Evolutionary conservation across 2,888 invertebrate genomes (phyloP), one percentile per base, ranked within the genome.

Genomic region (Tholera decimalis): DNA sequence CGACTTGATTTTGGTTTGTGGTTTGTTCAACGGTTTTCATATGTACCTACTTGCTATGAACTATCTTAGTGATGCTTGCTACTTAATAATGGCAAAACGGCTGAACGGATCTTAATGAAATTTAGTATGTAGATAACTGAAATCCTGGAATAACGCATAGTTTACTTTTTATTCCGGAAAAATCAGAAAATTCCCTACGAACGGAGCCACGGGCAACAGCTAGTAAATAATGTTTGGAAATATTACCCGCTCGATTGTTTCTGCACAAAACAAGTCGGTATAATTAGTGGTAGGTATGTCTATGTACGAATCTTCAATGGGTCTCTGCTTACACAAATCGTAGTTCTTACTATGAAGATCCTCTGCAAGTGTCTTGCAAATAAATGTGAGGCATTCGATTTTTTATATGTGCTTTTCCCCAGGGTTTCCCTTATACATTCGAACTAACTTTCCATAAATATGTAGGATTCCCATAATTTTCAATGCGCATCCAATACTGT

Each of bases 381-480:
- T 58, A 54, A 66, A 66, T 39, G 9, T 26, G 22, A 46, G 13
- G 20, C 18, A 30, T 65, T 66, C 7, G 41, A 24, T 37, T 49
- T 63, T 50, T 57, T 51, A 44, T 49, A n/a, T 2, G 33, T 20
- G 22, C 28, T 9, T 49, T 53, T 37, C 47, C 49, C 37, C 28
- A 28, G 20, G 15, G 46, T 26, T 35, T 15, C 30, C 49, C 18
- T 24, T 18, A 28, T 67, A 74, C 50, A 73, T 53, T 49, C 35
- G 43, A 54, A 54, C 53, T 24, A 37, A 73, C 37, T 72, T 41
- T 28, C 54, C 54, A 68, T 75, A 72, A 60, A 56, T 55, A 51
- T 68, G 50, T 75, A 9, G 55, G 69, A 18, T 43, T 28, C 24
- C 26, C 22, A 54, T 53, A 61, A 72, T 55, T 57, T 69, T 53